Percentiles rank a stretch among this genome's conserved stretches.
These are phyloP conservation scores for Pomatorhinus ruficollis DNA, from an alignment of 2,113 vertebrate genomes.

Conservation along the genomic window DNA sequence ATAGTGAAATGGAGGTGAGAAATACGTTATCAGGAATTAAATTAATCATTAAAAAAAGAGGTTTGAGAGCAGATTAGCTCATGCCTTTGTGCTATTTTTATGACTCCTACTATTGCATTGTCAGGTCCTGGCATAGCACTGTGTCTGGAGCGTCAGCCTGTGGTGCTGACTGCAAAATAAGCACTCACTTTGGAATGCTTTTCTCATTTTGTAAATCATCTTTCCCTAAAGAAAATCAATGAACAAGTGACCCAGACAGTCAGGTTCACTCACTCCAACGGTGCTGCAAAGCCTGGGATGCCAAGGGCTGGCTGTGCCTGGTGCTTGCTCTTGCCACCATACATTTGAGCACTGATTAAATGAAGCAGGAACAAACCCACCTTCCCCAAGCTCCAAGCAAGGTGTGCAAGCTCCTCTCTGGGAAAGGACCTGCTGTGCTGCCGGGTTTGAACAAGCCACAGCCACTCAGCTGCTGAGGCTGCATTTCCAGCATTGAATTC, in stretches of 20 bases:
- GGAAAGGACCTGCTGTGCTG: accelerated
- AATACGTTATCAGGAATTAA: not conserved
- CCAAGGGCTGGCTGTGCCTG: not conserved
- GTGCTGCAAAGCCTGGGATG: not conserved
- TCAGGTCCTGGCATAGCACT: not conserved
- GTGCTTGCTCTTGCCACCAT: not conserved
- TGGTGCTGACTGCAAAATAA: conserved; percentile 7
- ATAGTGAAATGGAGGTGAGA: conserved; percentile 24
- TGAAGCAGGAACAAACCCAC: not conserved
- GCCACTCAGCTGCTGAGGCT: not conserved
- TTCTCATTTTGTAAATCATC: conserved; percentile 11
- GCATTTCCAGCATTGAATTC: not conserved
- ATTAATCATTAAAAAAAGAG: not conserved
- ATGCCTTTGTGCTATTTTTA: conserved; percentile 33
- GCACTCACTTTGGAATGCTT: not conserved
- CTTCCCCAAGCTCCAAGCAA: not conserved
- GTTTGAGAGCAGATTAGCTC: not conserved
- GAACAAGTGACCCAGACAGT: not conserved
- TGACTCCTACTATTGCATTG: not conserved
- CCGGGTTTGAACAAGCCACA: not conserved
- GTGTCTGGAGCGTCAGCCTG: not conserved
- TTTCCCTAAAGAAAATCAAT: conserved; percentile 1
- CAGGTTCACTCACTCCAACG: not conserved
- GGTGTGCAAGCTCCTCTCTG: not conserved
- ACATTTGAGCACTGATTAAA: not conserved